Base-by-base conservation (phyloP, 1,140 invertebrate genomes). In the Orussus abietinus region DNA sequence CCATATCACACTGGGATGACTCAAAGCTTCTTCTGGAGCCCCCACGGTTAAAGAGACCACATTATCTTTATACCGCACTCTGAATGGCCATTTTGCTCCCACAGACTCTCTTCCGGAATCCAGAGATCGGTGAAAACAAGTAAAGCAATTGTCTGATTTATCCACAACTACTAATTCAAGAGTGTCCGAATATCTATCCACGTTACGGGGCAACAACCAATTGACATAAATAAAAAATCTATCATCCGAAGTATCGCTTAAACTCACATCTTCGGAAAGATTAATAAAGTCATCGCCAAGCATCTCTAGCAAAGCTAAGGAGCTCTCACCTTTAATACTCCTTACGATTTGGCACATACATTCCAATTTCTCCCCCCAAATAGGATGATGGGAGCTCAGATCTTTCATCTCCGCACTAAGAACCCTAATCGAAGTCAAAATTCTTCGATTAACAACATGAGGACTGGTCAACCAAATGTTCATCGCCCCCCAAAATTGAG, bases 1-100 rank as follows among this genome's bases (percentile, higher is more conserved):
- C 81, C 81, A 83, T 17, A 57, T 42, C 19, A 72, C 64, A 59
- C 69, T 72, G 45, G 11, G 22, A 25, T 66, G 64, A 14, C 42
- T 42, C 47, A 49, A 44, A 22, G 54, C 26, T 17, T 55, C 20
- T 4, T 45, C 31, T 33, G 3, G 30, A 30, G 14, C 41, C 18
- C 26, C 44, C 9, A 64, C 32, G 21, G 42, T 13, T 18, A 69
- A 22, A n/a, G 40, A 50, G 5, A 60, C 42, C 6, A 47, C 31
- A 17, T 49, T 46, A 37, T 48, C 38, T 44, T 45, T 39, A 31
- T 50, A 46, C 6, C 32, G 51, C 37, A n/a, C n/a, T n/a, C n/a
- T n/a, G n/a, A n/a, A n/a, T n/a, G n/a, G n/a, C n/a, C n/a, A n/a
- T n/a, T n/a, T n/a, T n/a, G n/a, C n/a, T n/a, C n/a, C n/a, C n/a